Conservation (phyloP, 2,888 invertebrate genomes). For the Epinotia brunnichana region DNA sequence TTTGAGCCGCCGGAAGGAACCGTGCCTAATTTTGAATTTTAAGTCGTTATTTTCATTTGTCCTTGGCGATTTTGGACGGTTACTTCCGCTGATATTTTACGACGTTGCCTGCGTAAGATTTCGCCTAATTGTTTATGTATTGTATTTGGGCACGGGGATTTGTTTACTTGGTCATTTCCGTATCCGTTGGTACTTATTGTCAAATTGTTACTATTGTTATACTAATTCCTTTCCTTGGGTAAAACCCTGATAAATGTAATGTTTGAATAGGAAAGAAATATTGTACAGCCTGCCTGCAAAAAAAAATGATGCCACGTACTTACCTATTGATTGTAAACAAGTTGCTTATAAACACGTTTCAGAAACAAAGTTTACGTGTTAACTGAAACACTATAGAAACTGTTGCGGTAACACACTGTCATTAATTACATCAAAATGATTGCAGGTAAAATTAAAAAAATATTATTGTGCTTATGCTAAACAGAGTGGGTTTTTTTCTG, state of each 20-base stretch:
- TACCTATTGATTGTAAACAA: too few relatives aligned
- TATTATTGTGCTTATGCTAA: too few relatives aligned
- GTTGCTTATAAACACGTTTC: too few relatives aligned
- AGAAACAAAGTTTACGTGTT: too few relatives aligned
- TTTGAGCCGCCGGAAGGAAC: conserved; percentile 37
- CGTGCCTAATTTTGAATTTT: conserved; percentile 29
- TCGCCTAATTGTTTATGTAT: conserved; percentile 14
- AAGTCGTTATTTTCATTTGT: conserved; percentile 24
- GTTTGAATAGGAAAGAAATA: not conserved
- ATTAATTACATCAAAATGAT: too few relatives aligned
- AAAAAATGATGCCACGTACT: not conserved
- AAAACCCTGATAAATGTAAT: not conserved
- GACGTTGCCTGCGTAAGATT: conserved; percentile 9
- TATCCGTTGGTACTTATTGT: conserved; percentile 11
- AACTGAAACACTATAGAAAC: too few relatives aligned
- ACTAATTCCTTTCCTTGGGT: not conserved
- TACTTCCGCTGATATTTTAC: conserved; percentile 36
- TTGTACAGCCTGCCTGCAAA: not conserved
- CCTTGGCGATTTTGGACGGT: conserved; percentile 22
- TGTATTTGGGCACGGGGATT: not conserved
- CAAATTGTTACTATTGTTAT: not conserved
- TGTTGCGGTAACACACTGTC: too few relatives aligned
- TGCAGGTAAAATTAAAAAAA: too few relatives aligned
- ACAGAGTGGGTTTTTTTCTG: too few relatives aligned
- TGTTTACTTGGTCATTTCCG: conserved; percentile 11